Conservation (phyloP, 2,797 vertebrate genomes). For the Telmatherina bonti region DNA sequence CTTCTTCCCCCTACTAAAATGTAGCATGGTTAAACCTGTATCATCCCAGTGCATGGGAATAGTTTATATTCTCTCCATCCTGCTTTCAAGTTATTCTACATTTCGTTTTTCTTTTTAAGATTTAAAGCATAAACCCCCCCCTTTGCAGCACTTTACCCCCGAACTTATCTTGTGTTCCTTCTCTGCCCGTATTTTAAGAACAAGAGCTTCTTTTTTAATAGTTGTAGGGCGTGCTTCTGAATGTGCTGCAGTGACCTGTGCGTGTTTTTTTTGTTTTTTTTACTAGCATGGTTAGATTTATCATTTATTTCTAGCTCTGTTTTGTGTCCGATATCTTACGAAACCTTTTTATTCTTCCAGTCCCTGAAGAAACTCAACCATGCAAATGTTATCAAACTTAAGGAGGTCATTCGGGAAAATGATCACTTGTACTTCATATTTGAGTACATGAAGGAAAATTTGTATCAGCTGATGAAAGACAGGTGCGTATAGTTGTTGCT, state of each 20-base stretch:
- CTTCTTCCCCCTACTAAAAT: slow-evolving; percentile 50
- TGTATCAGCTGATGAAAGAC: slow-evolving; percentile 99
- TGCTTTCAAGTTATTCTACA: slow-evolving; percentile 44
- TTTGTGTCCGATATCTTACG: slow-evolving; percentile 5
- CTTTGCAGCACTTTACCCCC: too few relatives aligned
- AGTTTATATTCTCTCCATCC: slow-evolving; percentile 38
- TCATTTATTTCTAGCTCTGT: slow-evolving; percentile 1
- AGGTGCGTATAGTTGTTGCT: slow-evolving; percentile 81
- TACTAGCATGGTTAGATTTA: slow-evolving; percentile 63
- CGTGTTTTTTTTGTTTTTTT: slow-evolving; percentile 40
- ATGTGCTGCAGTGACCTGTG: slow-evolving; percentile 66
- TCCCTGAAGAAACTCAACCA: slow-evolving; percentile 99
- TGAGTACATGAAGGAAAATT: slow-evolving; percentile 99
- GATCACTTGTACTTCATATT: slow-evolving; percentile 98
- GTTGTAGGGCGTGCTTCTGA: slow-evolving; percentile 51
- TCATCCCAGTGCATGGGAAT: slow-evolving; percentile 65
- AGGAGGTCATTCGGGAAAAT: slow-evolving; percentile 98
- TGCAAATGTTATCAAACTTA: slow-evolving; percentile 96
- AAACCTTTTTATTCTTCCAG: slow-evolving; percentile 76
- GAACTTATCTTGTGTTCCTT: slow-evolving; percentile 32
- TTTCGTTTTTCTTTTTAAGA: slow-evolving; percentile 20
- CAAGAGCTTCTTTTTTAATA: slow-evolving; percentile 14
- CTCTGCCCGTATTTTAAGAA: slow-evolving; percentile 27
- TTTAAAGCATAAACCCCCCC: slow-evolving; percentile 36
- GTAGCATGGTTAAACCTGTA: slow-evolving; percentile 68